Percentiles rank a stretch among this genome's conserved stretches.
Conservation (phyloP, 37 sponge, comb jelly and placozoan genomes). For the Chondrilla cf. caribensis region DNA sequence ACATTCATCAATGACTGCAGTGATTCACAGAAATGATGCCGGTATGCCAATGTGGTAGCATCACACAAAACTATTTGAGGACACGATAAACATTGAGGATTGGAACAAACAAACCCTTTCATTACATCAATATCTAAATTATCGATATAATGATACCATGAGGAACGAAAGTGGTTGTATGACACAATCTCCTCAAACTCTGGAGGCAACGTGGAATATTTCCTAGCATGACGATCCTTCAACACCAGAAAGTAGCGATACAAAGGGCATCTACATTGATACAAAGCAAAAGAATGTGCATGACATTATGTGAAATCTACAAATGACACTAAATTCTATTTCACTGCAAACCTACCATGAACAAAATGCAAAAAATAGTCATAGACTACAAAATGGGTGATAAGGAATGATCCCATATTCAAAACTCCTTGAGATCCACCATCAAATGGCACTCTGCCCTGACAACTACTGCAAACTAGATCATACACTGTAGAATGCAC, state of each 20-base stretch:
- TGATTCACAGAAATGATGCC: background rate
- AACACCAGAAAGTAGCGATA: conserved; percentile 12
- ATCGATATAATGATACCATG: conserved; percentile 11
- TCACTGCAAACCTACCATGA: conserved; percentile 15
- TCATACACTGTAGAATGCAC: background rate
- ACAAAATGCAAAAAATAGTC: conserved; percentile 15
- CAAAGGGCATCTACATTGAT: background rate
- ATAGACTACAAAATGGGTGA: conserved; percentile 4
- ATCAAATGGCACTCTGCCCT: background rate
- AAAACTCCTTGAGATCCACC: background rate
- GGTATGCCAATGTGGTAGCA: conserved; percentile 9
- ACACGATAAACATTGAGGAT: background rate
- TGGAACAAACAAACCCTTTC: background rate
- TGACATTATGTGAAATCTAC: too few species aligned
- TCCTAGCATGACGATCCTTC: background rate
- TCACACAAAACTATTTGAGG: background rate
- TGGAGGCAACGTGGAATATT: background rate
- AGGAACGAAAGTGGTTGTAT: conserved; percentile 2
- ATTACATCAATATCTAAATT: background rate
- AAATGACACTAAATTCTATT: too few species aligned
- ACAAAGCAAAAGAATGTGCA: background rate
- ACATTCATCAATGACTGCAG: background rate
- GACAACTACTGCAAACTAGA: background rate
- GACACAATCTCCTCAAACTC: background rate
- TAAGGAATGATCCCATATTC: conserved; percentile 1